These are phyloP conservation scores for Microctenopoma steveboyesi DNA, from an alignment of 2,797 vertebrate species.

Conservation along the genomic window DNA sequence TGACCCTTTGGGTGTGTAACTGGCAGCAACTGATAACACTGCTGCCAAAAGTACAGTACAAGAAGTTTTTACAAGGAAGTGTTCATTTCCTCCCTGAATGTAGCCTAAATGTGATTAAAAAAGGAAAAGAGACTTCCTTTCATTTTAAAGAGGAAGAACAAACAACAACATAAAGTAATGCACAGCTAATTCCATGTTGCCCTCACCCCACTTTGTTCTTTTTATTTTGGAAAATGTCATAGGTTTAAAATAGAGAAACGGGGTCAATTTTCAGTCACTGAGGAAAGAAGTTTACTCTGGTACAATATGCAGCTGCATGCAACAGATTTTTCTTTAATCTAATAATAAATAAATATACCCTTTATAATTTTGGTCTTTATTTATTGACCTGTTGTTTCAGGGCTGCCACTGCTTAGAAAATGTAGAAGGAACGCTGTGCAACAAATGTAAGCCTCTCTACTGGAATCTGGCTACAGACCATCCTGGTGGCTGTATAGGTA, in stretches of 20 bases:
- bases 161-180: slow-evolving; percentile 24
- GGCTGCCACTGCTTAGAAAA: slow-evolving; percentile 87
- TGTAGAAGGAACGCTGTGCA: slow-evolving; percentile 86
- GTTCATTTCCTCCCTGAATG: slow-evolving; percentile 38
- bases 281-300: slow-evolving; percentile 19
- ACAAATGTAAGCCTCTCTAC: slow-evolving; percentile 89
- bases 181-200: slow-evolving; percentile 21
- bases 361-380: slow-evolving; percentile 14
- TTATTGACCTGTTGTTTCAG: slow-evolving; percentile 74
- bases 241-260: slow-evolving; percentile 11
- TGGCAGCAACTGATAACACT: slow-evolving; percentile 38
- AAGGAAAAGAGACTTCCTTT: slow-evolving; percentile 71
- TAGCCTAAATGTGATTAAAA: slow-evolving; percentile 53
- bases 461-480: slow-evolving; percentile 89
- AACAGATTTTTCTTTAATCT: slow-evolving; percentile 17
- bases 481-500: slow-evolving; percentile 88
- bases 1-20: slow-evolving; percentile 40
- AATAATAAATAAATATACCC: slow-evolving; percentile 33
- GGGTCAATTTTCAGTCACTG: slow-evolving; percentile 19
- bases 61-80: slow-evolving; percentile 48
- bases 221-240: slow-evolving; percentile 26
- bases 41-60: slow-evolving; percentile 19
- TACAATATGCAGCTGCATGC: background rate
- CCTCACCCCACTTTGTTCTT: background rate
- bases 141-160: slow-evolving; percentile 50